phyloP scores from a whole-genome alignment of 1,140 invertebrate genomes.

The Dinoponera quadriceps region DNA sequence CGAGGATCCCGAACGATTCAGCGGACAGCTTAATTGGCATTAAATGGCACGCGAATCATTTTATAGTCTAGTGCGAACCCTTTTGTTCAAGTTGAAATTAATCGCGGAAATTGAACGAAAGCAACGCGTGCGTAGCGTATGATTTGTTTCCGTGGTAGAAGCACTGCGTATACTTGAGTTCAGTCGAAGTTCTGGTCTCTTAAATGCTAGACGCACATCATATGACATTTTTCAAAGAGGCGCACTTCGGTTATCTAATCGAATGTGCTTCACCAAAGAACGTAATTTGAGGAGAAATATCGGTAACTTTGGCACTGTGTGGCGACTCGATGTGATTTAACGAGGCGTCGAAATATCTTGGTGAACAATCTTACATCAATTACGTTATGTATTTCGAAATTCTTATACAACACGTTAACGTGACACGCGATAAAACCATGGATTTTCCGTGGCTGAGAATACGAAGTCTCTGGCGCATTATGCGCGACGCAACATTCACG shows the following conservation, averaged over 20 bases:
- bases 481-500: background rate
- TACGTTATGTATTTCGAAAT: constrained; percentile 12
- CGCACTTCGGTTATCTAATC: constrained; percentile 69
- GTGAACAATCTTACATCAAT: constrained; percentile 23
- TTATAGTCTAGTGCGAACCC: background rate
- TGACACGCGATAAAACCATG: background rate
- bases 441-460: constrained; percentile 6
- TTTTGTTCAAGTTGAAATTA: background rate
- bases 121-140: background rate
- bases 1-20: constrained; percentile 15
- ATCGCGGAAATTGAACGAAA: background rate
- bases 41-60: constrained; percentile 7
- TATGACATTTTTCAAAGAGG: background rate
- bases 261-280: constrained; percentile 35
- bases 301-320: no score
- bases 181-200: constrained; percentile 52
- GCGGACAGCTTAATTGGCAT: constrained; percentile 12
- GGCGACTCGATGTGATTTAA: constrained; percentile 1
- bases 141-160: constrained; percentile 4
- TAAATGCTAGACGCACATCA: constrained; percentile 61
- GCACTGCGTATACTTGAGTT: background rate
- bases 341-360: constrained; percentile 17
- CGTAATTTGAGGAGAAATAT: no score
- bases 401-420: background rate
- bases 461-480: background rate